phyloP scores from a whole-genome alignment of 2,888 invertebrate genomes.

The Coelogynopora nodosa region DNA sequence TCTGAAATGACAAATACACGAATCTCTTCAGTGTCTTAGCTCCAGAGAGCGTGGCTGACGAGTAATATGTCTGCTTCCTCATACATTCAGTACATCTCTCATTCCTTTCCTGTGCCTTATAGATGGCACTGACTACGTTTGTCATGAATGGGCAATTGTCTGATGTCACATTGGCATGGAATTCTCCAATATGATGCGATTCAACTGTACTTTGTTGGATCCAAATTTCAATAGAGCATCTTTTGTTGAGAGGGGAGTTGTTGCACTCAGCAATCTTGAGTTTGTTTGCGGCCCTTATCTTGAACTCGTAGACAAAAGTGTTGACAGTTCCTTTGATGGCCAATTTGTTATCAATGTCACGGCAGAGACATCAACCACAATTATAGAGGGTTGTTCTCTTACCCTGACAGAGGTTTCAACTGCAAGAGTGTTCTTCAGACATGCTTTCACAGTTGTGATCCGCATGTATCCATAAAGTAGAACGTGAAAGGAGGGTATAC shows the following conservation, averaged over 20 bases:
- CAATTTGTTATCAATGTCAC: conserved; percentile 9
- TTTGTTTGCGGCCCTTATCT: neutral
- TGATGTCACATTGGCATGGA: conserved; percentile 1
- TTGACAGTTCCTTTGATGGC: conserved; percentile 37
- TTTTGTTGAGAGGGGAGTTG: conserved; percentile 1
- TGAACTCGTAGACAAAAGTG: conserved; percentile 1
- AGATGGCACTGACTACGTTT: neutral
- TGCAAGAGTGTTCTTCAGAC: conserved; percentile 38
- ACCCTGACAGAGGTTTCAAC: conserved; percentile 37
- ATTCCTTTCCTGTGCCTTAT: neutral
- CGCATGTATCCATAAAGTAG: conserved; percentile 40
- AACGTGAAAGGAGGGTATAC: conserved; percentile 46
- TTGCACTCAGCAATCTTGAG: neutral
- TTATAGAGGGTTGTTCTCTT: neutral
- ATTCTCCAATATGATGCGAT: neutral
- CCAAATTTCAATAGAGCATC: conserved; percentile 3
- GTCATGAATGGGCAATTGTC: neutral
- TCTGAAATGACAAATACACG: conserved; percentile 39
- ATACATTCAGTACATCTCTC: neutral
- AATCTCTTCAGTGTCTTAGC: neutral
- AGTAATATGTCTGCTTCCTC: conserved; percentile 31
- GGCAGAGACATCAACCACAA: conserved; percentile 40
- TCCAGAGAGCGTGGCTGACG: conserved; percentile 32
- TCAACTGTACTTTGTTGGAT: neutral
- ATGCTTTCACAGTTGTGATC: conserved; percentile 34